These are phyloP conservation scores for Uromys caudimaculatus DNA, from an alignment of 2,797 vertebrate genomes.

Conservation along the genomic window DNA sequence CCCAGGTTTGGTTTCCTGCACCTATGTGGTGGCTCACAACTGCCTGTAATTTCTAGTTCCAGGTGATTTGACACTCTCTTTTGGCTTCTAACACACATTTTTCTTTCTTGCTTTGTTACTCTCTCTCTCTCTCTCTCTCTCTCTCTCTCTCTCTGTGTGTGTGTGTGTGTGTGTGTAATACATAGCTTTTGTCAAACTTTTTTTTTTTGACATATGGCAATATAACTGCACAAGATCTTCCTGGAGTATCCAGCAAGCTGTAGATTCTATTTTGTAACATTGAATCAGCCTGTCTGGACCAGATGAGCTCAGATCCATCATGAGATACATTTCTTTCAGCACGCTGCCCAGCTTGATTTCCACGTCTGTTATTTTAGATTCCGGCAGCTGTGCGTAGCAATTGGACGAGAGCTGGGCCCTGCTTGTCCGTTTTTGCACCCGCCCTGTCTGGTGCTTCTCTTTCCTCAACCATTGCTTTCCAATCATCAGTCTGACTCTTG, in stretches of 20 bases:
- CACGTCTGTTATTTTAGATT: conserved; percentile 49
- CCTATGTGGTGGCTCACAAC: neutral
- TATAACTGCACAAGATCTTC: neutral
- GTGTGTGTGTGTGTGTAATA: neutral
- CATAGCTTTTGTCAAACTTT: conserved; percentile 3
- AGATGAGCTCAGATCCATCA: neutral
- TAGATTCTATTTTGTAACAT: neutral
- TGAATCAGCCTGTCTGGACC: neutral
- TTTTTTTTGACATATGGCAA: neutral
- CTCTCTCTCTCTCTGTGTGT: no score
- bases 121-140: no score
- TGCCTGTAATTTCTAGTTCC: neutral
- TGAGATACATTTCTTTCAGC: neutral
- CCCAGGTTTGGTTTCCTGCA: neutral
- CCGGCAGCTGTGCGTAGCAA: neutral
- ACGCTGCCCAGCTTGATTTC: neutral
- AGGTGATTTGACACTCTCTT: neutral
- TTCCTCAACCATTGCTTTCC: neutral
- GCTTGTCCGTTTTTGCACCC: neutral
- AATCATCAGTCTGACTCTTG: neutral
- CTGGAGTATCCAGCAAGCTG: neutral
- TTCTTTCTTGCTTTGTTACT: conserved; percentile 22
- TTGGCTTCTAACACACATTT: neutral
- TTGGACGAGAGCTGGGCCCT: neutral
- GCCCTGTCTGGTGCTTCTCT: neutral